These are phyloP conservation scores for Asarcornis scutulata DNA, from an alignment of 2,113 vertebrate species.

Conservation along the genomic window DNA sequence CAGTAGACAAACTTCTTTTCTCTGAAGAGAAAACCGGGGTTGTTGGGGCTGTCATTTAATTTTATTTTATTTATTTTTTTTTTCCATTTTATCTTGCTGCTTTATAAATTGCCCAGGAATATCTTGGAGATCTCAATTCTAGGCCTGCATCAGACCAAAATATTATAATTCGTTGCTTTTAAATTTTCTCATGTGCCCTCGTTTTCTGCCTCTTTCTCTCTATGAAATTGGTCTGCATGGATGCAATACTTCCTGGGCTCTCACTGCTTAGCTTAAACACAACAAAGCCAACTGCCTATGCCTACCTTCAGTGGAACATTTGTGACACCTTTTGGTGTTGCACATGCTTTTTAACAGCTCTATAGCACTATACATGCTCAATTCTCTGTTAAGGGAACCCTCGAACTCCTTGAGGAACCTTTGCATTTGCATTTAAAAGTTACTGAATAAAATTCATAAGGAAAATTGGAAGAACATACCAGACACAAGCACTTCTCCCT, in stretches of 20 bases:
- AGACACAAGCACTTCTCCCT: background rate
- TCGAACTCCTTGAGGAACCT: background rate
- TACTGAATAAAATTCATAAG: background rate
- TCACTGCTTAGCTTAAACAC: background rate
- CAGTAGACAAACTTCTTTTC: background rate
- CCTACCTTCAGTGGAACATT: background rate
- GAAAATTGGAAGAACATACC: background rate
- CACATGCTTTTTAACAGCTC: background rate
- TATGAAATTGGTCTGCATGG: background rate
- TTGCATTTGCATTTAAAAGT: constrained; percentile 26
- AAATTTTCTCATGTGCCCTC: background rate
- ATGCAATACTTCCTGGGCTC: background rate
- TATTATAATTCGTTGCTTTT: background rate
- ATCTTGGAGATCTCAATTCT: background rate
- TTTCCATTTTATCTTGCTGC: background rate
- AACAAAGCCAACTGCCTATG: background rate
- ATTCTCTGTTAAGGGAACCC: background rate
- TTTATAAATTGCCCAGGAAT: background rate
- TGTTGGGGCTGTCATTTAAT: background rate
- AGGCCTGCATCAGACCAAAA: background rate
- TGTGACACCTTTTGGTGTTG: background rate
- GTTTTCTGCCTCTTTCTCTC: background rate
- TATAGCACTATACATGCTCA: background rate
- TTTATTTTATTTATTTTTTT: too few relatives aligned
- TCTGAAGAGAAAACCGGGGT: background rate